These are phyloP conservation scores for Galaxea fascicularis DNA, from an alignment of 92 coral and sea anemone species.

Conservation along the genomic window DNA sequence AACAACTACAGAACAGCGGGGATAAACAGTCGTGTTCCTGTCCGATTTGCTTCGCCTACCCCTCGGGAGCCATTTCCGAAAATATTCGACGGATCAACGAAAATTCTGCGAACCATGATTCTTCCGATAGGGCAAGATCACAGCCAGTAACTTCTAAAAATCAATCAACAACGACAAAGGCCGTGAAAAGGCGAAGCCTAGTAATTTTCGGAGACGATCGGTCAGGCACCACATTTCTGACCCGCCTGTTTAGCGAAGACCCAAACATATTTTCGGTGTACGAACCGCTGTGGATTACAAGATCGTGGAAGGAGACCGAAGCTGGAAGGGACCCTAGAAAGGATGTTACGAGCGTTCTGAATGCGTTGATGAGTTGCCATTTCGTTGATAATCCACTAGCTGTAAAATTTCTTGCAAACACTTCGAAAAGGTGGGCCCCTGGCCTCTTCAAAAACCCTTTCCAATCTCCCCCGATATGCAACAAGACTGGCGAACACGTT, in stretches of 20 bases:
- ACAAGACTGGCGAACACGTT: neutral
- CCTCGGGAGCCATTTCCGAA: neutral
- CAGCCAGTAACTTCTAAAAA: neutral
- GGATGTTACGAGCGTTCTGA: slow-evolving; percentile 26
- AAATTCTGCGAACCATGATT: neutral
- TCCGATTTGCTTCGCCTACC: neutral
- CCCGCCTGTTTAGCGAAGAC: slow-evolving; percentile 51
- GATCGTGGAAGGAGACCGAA: slow-evolving; percentile 14
- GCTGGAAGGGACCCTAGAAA: neutral
- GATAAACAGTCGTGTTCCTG: neutral
- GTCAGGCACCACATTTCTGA: slow-evolving; percentile 55
- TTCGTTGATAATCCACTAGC: slow-evolving; percentile 23
- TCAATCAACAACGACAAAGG: slow-evolving; percentile 11
- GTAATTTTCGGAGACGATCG: slow-evolving; percentile 62
- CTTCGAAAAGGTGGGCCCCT: slow-evolving; percentile 38
- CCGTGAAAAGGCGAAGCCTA: slow-evolving; percentile 39
- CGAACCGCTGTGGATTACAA: slow-evolving; percentile 56
- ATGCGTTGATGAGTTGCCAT: slow-evolving; percentile 35
- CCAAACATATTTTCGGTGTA: slow-evolving; percentile 39
- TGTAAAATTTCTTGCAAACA: slow-evolving; percentile 14
- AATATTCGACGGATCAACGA: neutral
- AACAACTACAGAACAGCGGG: neutral
- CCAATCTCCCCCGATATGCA: slow-evolving; percentile 52
- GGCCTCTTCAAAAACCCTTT: slow-evolving; percentile 44
- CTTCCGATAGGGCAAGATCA: neutral